Evolutionary conservation across 1,140 invertebrate genomes (phyloP), one percentile per base, ranked within the genome.

Genomic region (Lepidostoma basale): DNA sequence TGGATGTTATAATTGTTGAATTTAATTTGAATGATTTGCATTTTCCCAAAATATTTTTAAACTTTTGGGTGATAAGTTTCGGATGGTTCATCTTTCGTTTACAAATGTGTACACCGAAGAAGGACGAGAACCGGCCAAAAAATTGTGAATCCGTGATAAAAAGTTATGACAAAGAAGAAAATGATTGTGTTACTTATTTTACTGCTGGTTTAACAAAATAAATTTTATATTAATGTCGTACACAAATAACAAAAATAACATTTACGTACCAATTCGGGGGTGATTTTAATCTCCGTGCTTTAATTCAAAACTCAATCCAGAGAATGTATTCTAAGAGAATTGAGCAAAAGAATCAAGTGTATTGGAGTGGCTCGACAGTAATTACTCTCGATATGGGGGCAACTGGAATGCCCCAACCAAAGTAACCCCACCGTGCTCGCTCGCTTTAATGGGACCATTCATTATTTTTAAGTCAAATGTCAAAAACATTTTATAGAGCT

Each of bases 341-440:
- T 45, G 39, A 36, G 63, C 47, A 52, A 59, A 62, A 44, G 44
- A 63, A 68, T 63, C 60, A 25, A 71, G 65, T 62, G 65, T 49
- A 62, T 23, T 67, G 25, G 47, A 68, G 69, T 68, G 63, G 59
- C 54, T 33, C 69, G 66, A 63, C 62, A 67, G 69, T 71, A 71
- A 71, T 71, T 71, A 71, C 67, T 71, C 64, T 71, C 45, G 68
- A 71, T 71, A 71, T 60, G 65, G 65, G 69, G 62, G 52, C 66
- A 33, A 64, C 67, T 65, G 67, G 68, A 68, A 68, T 71, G 44
- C 67, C 42, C 65, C 63, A 59, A 18, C 25, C 54, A 22, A 59
- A 23, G 33, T 22, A 25, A 14, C 30, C 54, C 54, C 33, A 56
- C 18, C 18, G 14, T 18, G 18, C 16, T 18, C 36, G 54, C 16